Evolutionary conservation across 2,113 vertebrate species (phyloP), one percentile per base, ranked within the genome.

Genomic region (human (Homo sapiens)): DNA sequence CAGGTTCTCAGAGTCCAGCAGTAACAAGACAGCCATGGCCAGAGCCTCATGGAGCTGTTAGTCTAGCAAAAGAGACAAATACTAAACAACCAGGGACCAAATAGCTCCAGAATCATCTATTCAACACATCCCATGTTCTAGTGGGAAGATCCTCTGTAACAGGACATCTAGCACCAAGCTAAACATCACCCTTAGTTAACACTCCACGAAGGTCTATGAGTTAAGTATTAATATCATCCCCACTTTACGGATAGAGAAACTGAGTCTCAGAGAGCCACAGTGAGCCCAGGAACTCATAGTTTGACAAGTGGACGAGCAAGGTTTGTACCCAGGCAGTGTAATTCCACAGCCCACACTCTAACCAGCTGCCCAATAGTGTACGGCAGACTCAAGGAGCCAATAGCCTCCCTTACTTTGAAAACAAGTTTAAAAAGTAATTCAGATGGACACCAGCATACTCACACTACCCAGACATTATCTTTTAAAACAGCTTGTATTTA

Each of bases 401-500:
- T 0, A 79, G 81, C 43, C n/a, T 88, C 52, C 50, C 59, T 93
- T 43, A 88, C 45, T 88, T 92, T 88, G 59, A 79, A 96, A 96
- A 73, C 27, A 14, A 85, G 59, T 92, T 96, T 57, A 40, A 93
- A 96, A 95, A 85, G 68, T 55, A 75, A 91, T 81, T 73, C 97
- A 88, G 38, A 61, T 8, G 22, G 76, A 89, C 32, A 45, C 72
- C 35, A 55, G 81, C 25, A 12, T 13, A 27, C 2, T 94, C 50
- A 80, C 5, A 32, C 48, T 59, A 43, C 57, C 87, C 83, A 97
- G 94, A 84, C 45, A 81, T 30, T 38, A 40, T 93, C 93, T 90
- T 96, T 88, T 85, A 88, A 96, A 96, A 88, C 92, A 81, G 95
- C 95, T 94, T 95, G 92, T 95, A 95, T 97, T 92, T 52, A 92